Percentiles rank a stretch among this genome's conserved stretches.
Conservation (phyloP, 2,113 vertebrate species). For the Cygnus buccinator region DNA sequence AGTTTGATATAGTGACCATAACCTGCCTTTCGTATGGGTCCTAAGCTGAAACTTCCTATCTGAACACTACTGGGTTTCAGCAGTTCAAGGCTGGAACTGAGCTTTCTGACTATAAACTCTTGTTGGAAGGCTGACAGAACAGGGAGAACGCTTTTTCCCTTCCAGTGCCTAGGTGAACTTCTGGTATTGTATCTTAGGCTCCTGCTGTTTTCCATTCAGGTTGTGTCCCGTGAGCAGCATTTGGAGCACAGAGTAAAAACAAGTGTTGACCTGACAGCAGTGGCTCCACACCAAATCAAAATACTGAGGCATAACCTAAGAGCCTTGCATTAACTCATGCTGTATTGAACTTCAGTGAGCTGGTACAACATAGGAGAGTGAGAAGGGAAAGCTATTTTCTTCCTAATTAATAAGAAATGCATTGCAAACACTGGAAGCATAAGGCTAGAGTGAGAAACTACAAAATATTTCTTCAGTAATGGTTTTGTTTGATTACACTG, state of each 20-base stretch:
- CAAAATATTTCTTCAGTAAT: not conserved
- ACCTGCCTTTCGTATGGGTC: not conserved
- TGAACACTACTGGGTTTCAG: not conserved
- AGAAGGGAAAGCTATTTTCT: not conserved
- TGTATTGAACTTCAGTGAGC: not conserved
- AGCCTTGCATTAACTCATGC: not conserved
- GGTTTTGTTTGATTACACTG: not conserved
- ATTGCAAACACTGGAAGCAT: not conserved
- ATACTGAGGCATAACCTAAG: not conserved
- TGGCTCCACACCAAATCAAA: not conserved
- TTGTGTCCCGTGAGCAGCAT: not conserved
- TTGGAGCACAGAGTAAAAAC: not conserved
- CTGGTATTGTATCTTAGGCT: not conserved
- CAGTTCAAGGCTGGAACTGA: not conserved
- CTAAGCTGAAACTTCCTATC: not conserved
- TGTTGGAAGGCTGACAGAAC: not conserved
- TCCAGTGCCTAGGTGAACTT: not conserved
- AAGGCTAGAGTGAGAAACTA: not conserved
- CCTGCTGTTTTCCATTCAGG: constrained; percentile 2
- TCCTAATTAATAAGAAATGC: not conserved
- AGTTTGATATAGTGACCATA: not conserved
- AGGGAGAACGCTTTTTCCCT: not conserved
- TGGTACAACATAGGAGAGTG: not conserved
- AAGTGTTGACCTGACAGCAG: not conserved
- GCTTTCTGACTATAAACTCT: not conserved